Percentiles rank a stretch among this genome's conserved stretches.
Conservation (phyloP, 2,888 invertebrate species). For the Plebejus argus region DNA sequence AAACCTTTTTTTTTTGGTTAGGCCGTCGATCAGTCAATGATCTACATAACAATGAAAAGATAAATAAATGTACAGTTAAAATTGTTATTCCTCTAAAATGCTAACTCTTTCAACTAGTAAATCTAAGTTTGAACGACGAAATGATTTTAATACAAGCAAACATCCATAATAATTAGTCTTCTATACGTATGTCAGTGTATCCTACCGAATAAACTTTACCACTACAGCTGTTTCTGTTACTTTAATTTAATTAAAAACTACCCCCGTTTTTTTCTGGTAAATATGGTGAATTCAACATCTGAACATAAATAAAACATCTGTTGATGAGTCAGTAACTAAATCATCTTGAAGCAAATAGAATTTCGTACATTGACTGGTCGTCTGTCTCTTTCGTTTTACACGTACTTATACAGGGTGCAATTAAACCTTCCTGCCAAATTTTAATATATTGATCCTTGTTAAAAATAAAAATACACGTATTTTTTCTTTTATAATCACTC, state of each 20-base stretch:
- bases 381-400: neutral
- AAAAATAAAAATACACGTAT: too few relatives aligned
- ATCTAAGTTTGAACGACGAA: neutral
- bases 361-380: too few relatives aligned
- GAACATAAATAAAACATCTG: neutral
- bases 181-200: slow-evolving; percentile 9
- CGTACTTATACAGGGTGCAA: too few relatives aligned
- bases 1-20: neutral
- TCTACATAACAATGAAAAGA: slow-evolving; percentile 17
- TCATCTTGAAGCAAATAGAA: too few relatives aligned
- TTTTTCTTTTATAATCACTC: too few relatives aligned
- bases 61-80: slow-evolving; percentile 25
- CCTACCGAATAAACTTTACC: slow-evolving; percentile 10
- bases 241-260: too few relatives aligned
- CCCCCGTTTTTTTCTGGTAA: too few relatives aligned
- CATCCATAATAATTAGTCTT: slow-evolving; percentile 26
- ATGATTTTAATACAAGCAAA: slow-evolving; percentile 29
- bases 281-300: too few relatives aligned
- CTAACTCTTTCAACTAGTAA: neutral
- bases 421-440: too few relatives aligned
- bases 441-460: too few relatives aligned
- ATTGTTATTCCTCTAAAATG: slow-evolving; percentile 13
- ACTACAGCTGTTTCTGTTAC: neutral
- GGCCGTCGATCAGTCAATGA: neutral
- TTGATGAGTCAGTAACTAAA: too few relatives aligned